phyloP scores from a whole-genome alignment of 2,797 vertebrate species.

The Melanotaenia pygmaea region DNA sequence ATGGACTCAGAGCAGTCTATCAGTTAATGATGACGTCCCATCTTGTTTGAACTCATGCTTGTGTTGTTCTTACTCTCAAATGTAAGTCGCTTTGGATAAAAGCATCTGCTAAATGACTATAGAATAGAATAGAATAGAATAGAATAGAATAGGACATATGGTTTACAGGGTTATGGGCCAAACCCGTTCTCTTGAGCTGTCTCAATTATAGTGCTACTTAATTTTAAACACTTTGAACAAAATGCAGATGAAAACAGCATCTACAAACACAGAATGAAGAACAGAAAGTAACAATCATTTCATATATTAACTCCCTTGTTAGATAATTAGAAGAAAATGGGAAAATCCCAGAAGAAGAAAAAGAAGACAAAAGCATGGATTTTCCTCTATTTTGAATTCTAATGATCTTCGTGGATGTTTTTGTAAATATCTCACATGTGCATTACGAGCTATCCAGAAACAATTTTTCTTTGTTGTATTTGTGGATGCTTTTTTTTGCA shows the following conservation, averaged over 20 bases:
- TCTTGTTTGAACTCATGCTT: too few species aligned
- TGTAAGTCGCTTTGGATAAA: too few species aligned
- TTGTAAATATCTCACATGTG: neutral
- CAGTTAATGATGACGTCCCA: too few species aligned
- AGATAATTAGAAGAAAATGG: too few species aligned
- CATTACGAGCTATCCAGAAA: neutral
- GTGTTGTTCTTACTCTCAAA: too few species aligned
- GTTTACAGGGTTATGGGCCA: too few species aligned
- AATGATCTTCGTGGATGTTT: neutral
- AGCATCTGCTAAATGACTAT: too few species aligned
- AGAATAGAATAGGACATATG: too few species aligned
- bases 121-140: too few species aligned
- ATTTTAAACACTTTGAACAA: neutral
- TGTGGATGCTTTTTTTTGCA: slow-evolving; percentile 39
- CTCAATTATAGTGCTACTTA: neutral
- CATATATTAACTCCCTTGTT: too few species aligned
- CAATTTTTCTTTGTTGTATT: neutral
- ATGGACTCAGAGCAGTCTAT: too few species aligned
- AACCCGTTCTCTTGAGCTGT: too few species aligned
- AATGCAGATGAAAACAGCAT: neutral
- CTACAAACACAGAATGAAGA: neutral
- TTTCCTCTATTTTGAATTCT: neutral
- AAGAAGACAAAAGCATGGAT: neutral
- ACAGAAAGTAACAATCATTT: neutral
- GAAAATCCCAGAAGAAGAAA: neutral